phyloP scores from a whole-genome alignment of 2,113 vertebrate genomes.

The Phyllostomus hastatus region DNA sequence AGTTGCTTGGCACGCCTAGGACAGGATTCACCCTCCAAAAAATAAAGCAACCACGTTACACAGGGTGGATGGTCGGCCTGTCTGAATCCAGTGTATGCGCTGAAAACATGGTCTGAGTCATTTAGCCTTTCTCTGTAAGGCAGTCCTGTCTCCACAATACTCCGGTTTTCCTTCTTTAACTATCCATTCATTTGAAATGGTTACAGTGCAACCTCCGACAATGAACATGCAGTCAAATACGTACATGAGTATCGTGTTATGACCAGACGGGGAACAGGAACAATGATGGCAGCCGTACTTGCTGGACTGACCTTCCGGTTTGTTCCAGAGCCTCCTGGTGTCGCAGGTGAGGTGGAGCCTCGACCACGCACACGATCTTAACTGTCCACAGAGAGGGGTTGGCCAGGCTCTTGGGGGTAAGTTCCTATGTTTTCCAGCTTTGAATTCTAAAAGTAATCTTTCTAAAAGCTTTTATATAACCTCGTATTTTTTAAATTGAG shows the following conservation, averaged over 20 bases:
- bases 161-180: neutral
- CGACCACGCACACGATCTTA: neutral
- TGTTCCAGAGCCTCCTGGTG: neutral
- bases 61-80: rapidly evolving
- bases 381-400: neutral
- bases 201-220: neutral
- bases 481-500: neutral
- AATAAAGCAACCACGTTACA: neutral
- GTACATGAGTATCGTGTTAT: neutral
- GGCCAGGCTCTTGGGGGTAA: neutral
- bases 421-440: neutral
- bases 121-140: neutral
- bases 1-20: no score
- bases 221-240: neutral
- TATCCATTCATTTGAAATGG: neutral
- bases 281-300: neutral
- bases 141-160: neutral
- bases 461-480: neutral
- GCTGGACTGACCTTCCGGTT: neutral
- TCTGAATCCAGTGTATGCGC: neutral
- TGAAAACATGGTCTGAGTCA: neutral
- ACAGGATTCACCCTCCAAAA: neutral
- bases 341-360: neutral
- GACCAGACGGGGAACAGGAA: neutral
- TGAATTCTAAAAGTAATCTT: neutral